These are phyloP conservation scores for Desoria tigrina DNA, from an alignment of 2,888 invertebrate species.

Conservation along the genomic window DNA sequence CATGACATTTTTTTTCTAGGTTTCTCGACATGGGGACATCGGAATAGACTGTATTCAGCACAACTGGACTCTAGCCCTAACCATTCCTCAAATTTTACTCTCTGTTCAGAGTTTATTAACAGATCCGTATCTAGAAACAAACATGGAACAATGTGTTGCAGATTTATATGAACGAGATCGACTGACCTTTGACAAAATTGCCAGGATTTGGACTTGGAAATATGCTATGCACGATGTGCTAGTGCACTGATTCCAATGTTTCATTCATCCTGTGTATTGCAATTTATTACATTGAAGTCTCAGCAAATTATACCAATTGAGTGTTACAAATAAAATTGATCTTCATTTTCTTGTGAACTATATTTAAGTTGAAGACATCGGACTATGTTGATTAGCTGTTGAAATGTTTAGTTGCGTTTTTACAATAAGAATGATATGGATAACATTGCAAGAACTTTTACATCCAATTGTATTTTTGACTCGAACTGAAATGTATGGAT, in stretches of 20 bases:
- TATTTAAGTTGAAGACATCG: no score
- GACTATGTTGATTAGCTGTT: no score
- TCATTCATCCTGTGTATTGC: no score
- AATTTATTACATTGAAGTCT: no score
- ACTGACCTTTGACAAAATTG: slow-evolving; percentile 74
- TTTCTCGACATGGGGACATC: slow-evolving; percentile 87
- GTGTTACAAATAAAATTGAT: no score
- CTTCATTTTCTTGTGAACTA: no score
- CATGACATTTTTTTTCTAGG: not conserved
- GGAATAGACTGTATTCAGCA: slow-evolving; percentile 93
- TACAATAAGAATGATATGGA: no score
- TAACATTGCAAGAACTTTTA: no score
- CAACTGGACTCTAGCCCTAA: slow-evolving; percentile 93
- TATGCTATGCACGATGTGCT: slow-evolving; percentile 79
- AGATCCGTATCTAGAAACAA: slow-evolving; percentile 79
- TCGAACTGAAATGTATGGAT: no score
- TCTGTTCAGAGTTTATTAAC: slow-evolving; percentile 85
- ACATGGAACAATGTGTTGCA: slow-evolving; percentile 86
- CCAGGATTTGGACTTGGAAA: slow-evolving; percentile 85
- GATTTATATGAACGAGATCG: slow-evolving; percentile 74
- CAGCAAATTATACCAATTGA: no score
- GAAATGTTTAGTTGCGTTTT: no score
- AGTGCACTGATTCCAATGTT: slow-evolving; percentile 55
- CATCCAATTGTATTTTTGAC: no score
- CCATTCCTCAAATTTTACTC: slow-evolving; percentile 83